Evolutionary conservation across 2,113 vertebrate species (phyloP), one percentile per base, ranked within the genome.

Genomic region (Galbula dea): DNA sequence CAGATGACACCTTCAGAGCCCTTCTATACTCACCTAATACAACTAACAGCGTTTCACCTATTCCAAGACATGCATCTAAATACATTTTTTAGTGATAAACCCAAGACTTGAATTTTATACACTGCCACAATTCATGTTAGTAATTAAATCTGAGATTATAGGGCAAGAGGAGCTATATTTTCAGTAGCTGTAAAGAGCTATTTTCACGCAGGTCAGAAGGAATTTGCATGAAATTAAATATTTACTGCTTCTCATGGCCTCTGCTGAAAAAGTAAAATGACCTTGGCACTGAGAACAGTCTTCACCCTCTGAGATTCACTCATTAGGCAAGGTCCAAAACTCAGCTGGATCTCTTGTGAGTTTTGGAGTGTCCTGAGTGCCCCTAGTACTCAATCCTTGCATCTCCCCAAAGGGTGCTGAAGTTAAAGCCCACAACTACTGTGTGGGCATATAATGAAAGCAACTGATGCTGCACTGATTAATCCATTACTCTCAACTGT

Each of bases 381-480:
- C 41, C 87, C 78, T 66, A 41, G 80, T 37, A 73, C 85, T 46
- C 69, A 43, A n/a, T 10, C 71, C 90, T 83, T 93, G 82, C 65
- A 83, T 95, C 89, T 96, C 97, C 96, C 73, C n/a, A 65, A 0
- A 82, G 97, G 65, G 88, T 93, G 19, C 76, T 97, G 88, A 96
- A 94, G 94, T 93, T 93, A 97, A 97, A 97, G 96, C 95, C 94
- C 91, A 93, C 91, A 90, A 91, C 93, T 89, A 95, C 83, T n/a
- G 57, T 95, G 92, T 80, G 91, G 96, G 95, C 93, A 94, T 89
- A 76, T 95, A 96, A 97, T 87, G 91, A 94, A 96, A 97, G 93
- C 93, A 97, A 94, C 84, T 90, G 95, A 96, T 95, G 96, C 97
- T 81, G 93, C 96, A 94, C 96, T 97, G 97, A 97, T 97, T 86